Conservation (phyloP, 53 echinoderm and acorn worm genomes). For the Arbacia lixula region DNA sequence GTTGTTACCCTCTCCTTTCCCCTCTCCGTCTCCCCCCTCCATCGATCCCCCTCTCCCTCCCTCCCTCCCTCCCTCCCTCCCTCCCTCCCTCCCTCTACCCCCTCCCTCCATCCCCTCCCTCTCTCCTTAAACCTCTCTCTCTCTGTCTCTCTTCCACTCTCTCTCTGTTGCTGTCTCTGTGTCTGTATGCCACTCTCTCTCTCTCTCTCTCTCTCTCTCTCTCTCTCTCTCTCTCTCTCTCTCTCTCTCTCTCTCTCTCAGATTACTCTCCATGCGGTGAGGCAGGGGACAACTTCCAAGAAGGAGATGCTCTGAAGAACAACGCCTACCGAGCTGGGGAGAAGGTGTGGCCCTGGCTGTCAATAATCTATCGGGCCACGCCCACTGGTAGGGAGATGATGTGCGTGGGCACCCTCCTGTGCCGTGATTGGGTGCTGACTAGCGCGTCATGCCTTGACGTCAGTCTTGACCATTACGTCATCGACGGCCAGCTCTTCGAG, state of each 20-base stretch:
- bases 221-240: no score
- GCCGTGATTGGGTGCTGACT: constrained; percentile 77
- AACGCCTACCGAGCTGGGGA: constrained; percentile 41
- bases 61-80: no score
- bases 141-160: no score
- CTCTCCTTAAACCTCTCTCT: no score
- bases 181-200: no score
- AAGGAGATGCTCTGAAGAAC: neutral
- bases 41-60: no score
- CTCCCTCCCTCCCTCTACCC: no score
- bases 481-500: neutral
- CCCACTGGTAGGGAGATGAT: constrained; percentile 14
- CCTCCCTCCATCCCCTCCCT: no score
- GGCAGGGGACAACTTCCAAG: constrained; percentile 32
- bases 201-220: no score
- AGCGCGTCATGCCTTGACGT: constrained; percentile 58
- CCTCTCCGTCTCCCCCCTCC: no score
- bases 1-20: no score
- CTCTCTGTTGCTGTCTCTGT: neutral
- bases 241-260: constrained; percentile 29
- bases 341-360: constrained; percentile 81
- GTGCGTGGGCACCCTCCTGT: constrained; percentile 75
- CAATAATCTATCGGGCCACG: constrained; percentile 37
- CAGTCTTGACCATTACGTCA: neutral
- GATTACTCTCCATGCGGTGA: constrained; percentile 76